Base-by-base conservation (phyloP, 2,113 vertebrate species). In the Xiphophorus hellerii region DNA sequence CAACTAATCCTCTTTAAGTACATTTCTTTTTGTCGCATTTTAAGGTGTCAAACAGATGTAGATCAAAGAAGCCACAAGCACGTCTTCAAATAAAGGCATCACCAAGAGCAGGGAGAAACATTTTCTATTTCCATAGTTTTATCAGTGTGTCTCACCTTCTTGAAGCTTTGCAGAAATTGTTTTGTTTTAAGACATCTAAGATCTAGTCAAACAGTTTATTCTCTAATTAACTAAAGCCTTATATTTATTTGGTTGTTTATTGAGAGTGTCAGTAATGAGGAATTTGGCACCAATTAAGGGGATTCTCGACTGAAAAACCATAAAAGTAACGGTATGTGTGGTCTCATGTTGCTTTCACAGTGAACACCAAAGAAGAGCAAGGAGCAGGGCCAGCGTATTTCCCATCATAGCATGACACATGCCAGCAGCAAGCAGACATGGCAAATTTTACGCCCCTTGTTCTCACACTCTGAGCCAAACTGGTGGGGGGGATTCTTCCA, bases 401-500 rank as follows among this genome's bases (percentile, higher is more conserved):
- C 88, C 87, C 85, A 87, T 84, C 85, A 87, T 84, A 88, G 87
- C 83, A 91, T 82, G 90, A 89, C 85, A 88, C 87, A 87, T 76
- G 85, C 80, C 85, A 85, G 90, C 90, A 88, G 87, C 84, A 87
- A 87, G 84, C 87, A 88, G 86, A 88, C 86, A 89, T 87, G 90
- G 88, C 87, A 88, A 84, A 89, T 89, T 90, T 86, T 82, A 88
- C 88, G 88, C 81, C 64, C 87, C 88, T 87, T 89, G 86, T 89
- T 91, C 90, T 91, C 90, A 91, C 82, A 85, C 90, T 92, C 82
- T 63, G 84, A 94, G 92, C 95, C 94, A 95, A 92, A 93, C 92
- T 78, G 78, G 17, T 78, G 78, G 48, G 92, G 76, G 86, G 87
- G 92, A 93, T 95, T 96, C 94, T 95, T 96, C 85, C 90, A 93